Evolutionary conservation across 2,888 invertebrate genomes (phyloP).

Genomic region (Mimas tiliae): DNA sequence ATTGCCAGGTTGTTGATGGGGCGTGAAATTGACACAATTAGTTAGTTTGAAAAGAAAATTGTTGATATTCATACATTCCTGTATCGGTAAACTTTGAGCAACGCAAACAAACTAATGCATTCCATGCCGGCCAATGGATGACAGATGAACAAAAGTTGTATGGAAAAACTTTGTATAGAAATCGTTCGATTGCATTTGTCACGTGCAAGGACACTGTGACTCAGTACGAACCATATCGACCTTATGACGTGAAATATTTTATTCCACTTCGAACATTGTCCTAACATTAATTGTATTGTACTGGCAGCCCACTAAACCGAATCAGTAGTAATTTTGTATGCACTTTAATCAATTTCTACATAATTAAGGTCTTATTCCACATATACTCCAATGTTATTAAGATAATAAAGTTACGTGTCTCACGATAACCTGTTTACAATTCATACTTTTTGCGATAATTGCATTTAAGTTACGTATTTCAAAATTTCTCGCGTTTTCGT

Average conservation of each 20-base stretch:
- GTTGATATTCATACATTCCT: slow-evolving; percentile 21
- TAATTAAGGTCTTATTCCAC: too few relatives aligned
- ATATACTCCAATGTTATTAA: too few relatives aligned
- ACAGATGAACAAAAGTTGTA: neutral
- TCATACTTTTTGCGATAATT: too few relatives aligned
- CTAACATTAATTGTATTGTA: slow-evolving; percentile 19
- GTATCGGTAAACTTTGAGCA: neutral
- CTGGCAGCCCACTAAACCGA: neutral
- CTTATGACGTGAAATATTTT: slow-evolving; percentile 21
- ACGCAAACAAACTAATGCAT: slow-evolving; percentile 6
- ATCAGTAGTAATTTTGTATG: neutral
- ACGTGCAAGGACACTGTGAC: slow-evolving; percentile 20
- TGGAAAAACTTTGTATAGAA: slow-evolving; percentile 16
- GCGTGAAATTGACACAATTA: slow-evolving; percentile 27
- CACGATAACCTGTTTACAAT: too few relatives aligned
- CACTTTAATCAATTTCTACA: neutral
- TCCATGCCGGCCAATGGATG: neutral
- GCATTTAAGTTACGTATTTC: too few relatives aligned
- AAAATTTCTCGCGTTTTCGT: too few relatives aligned
- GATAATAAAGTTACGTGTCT: too few relatives aligned
- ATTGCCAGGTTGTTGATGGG: slow-evolving; percentile 24
- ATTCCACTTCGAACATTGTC: slow-evolving; percentile 31
- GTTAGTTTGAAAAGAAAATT: slow-evolving; percentile 21
- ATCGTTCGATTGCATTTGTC: slow-evolving; percentile 16
- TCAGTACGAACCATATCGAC: slow-evolving; percentile 24